These are phyloP conservation scores for Sebastes aleutianus DNA, from an alignment of 2,797 vertebrate species.

Conservation along the genomic window DNA sequence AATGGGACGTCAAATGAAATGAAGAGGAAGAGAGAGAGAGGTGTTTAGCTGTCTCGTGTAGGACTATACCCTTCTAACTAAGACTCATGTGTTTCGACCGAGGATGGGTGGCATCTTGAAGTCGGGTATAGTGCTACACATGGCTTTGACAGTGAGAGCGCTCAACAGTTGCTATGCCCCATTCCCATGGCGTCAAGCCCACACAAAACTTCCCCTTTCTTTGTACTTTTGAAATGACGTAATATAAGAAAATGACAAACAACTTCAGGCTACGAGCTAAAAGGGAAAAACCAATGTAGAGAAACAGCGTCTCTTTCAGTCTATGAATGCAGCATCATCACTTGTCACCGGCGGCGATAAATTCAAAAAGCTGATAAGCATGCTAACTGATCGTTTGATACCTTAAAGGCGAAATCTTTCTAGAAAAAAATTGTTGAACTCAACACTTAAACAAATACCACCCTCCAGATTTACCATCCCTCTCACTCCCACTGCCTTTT, in stretches of 20 bases:
- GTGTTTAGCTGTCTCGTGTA: background rate
- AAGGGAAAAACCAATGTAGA: background rate
- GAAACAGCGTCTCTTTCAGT: background rate
- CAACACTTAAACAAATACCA: background rate
- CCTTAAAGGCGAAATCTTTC: background rate
- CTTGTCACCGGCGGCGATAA: background rate
- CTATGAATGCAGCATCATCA: background rate
- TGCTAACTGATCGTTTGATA: background rate
- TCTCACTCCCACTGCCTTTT: background rate
- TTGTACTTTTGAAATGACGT: background rate
- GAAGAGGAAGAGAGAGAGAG: background rate
- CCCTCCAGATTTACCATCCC: background rate
- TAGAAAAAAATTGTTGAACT: background rate
- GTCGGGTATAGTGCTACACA: slow-evolving; percentile 38
- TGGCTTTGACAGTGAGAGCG: slow-evolving; percentile 66
- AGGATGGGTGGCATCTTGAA: slow-evolving; percentile 8
- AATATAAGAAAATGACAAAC: background rate
- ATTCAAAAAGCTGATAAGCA: background rate
- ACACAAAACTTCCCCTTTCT: slow-evolving; percentile 1
- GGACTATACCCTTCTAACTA: background rate
- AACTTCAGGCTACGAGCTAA: background rate
- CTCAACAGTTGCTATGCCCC: slow-evolving; percentile 33
- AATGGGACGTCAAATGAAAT: background rate
- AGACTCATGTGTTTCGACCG: background rate
- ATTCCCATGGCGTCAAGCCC: slow-evolving; percentile 21